Conservation (phyloP, 2,113 vertebrate species). For the Pseudonaja textilis region DNA sequence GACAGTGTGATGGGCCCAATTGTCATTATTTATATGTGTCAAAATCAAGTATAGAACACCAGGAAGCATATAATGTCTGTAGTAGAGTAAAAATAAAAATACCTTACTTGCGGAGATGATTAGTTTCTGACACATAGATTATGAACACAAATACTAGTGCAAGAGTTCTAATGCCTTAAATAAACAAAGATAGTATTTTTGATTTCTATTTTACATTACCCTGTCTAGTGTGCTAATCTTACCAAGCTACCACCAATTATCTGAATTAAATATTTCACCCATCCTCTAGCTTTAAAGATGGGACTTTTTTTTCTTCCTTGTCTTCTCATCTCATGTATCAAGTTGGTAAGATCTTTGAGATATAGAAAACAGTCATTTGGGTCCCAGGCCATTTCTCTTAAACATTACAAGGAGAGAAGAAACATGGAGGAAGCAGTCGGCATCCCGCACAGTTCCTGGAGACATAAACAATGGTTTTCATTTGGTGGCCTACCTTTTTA, state of each 20-base stretch:
- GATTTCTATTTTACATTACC: background rate
- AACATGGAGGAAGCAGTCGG: background rate
- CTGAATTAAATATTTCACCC: background rate
- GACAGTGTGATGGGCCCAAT: background rate
- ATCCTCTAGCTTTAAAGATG: background rate
- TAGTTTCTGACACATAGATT: background rate
- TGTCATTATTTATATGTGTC: background rate
- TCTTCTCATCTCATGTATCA: background rate
- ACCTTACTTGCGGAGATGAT: background rate
- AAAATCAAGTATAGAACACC: background rate
- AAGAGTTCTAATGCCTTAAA: background rate
- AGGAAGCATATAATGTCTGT: background rate
- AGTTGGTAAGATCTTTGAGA: background rate
- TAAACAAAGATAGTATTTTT: background rate
- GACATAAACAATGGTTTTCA: background rate
- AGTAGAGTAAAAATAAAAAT: background rate
- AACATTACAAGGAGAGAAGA: background rate
- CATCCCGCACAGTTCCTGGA: background rate
- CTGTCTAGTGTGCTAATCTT: background rate
- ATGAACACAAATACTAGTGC: background rate
- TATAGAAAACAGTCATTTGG: background rate
- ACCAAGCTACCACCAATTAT: background rate
- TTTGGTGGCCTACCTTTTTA: conserved; percentile 78
- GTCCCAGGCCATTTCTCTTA: background rate
- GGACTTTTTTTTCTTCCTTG: background rate